Base-by-base conservation (phyloP, 2,797 vertebrate genomes). In the Trachops cirrhosus region DNA sequence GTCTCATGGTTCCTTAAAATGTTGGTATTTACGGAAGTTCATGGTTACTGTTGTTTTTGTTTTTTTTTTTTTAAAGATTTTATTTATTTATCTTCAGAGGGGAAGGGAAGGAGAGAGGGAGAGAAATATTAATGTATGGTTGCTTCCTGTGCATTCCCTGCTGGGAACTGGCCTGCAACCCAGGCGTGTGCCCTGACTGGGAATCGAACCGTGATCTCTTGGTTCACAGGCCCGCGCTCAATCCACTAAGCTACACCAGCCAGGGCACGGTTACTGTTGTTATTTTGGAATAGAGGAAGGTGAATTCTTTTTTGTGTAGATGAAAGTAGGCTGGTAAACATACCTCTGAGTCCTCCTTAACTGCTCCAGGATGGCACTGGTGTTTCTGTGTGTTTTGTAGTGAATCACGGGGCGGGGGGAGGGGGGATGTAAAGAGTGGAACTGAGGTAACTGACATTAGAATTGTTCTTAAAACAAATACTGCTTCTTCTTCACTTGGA, bases 1-100 rank as follows among this genome's bases (percentile, higher is more conserved):
- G 67, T 94, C 52, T 95, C 48, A 57, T 95, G 62, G 92, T 96
- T 97, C 94, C 97, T 95, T 93, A 97, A 97, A 97, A 89, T 92
- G 70, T 88, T 94, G 93, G 48, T 85, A 39, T 37, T 89, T 95
- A 54, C 57, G 87, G 93, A 97, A 93, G 89, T 96, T 86, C 80
- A 87, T 71, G 86, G 79, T 93, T 85, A 54, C 71, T 96, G 86
- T 88, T 93, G n/a, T n/a, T n/a, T n/a, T n/a, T n/a, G n/a, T n/a
- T n/a, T n/a, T n/a, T n/a, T n/a, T n/a, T n/a, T n/a, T n/a, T n/a
- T n/a, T n/a, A n/a, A n/a, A n/a, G n/a, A n/a, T n/a, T n/a, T n/a
- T n/a, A n/a, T n/a, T n/a, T n/a, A n/a, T n/a, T n/a, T n/a, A n/a
- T n/a, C n/a, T n/a, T n/a, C n/a, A n/a, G n/a, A n/a, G n/a, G n/a